Evolutionary conservation across 2,888 invertebrate genomes (phyloP).

Genomic region (Mimas tiliae): DNA sequence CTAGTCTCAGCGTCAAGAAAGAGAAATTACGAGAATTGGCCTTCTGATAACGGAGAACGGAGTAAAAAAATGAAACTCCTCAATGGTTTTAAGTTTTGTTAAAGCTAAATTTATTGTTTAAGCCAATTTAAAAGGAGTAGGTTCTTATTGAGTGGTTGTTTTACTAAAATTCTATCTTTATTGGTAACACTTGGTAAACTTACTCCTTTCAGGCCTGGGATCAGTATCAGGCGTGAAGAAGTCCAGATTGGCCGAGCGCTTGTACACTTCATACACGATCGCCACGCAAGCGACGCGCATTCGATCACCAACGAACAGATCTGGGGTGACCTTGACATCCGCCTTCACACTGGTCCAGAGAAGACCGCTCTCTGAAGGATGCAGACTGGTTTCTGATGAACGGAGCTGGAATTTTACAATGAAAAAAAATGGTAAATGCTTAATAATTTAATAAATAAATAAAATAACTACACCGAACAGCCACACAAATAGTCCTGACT

Average conservation of each 20-base stretch:
- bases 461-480: too few relatives aligned
- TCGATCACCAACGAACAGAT: slow-evolving; percentile 86
- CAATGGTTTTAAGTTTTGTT: too few relatives aligned
- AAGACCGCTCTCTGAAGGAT: slow-evolving; percentile 76
- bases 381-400: slow-evolving; percentile 69
- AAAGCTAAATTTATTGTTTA: too few relatives aligned
- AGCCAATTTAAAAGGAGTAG: too few relatives aligned
- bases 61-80: too few relatives aligned
- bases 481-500: too few relatives aligned
- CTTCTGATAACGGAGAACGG: too few relatives aligned
- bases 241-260: slow-evolving; percentile 87
- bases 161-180: too few relatives aligned
- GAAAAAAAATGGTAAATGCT: neutral
- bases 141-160: too few relatives aligned
- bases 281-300: slow-evolving; percentile 89
- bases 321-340: slow-evolving; percentile 83
- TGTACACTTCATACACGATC: slow-evolving; percentile 88
- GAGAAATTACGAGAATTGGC: too few relatives aligned
- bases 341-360: slow-evolving; percentile 85
- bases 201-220: slow-evolving; percentile 92
- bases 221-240: slow-evolving; percentile 89
- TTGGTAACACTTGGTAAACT: slow-evolving; percentile 43
- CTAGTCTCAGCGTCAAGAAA: too few relatives aligned
- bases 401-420: slow-evolving; percentile 60
- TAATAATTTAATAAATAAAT: too few relatives aligned